Conservation (phyloP, 1,140 invertebrate species). For the Metopolophium dirhodum region DNA sequence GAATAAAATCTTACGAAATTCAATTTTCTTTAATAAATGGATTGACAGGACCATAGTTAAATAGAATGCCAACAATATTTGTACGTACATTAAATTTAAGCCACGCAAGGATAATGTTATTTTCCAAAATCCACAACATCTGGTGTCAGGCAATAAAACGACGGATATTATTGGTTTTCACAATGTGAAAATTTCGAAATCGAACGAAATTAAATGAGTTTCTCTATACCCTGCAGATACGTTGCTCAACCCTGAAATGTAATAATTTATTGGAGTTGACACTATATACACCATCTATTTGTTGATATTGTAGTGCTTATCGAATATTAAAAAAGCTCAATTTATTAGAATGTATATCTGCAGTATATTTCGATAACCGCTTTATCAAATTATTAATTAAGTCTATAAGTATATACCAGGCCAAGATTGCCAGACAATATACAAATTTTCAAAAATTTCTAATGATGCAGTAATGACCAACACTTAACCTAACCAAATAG, state of each 20-base stretch:
- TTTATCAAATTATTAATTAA: not conserved
- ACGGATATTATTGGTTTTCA: slow-evolving; percentile 20
- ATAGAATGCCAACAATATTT: not conserved
- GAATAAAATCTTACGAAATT: not conserved
- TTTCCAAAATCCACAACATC: slow-evolving; percentile 33
- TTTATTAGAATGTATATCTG: not conserved
- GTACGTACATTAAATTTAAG: slow-evolving; percentile 27
- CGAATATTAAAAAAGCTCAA: not conserved
- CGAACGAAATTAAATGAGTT: slow-evolving; percentile 8
- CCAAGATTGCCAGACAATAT: not conserved
- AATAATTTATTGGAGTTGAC: not conserved
- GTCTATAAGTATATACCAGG: not conserved
- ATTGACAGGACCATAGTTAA: slow-evolving; percentile 3
- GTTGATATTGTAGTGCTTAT: not conserved
- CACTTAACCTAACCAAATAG: not conserved
- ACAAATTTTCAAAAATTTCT: not conserved
- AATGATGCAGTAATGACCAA: not conserved
- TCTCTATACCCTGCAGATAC: not conserved
- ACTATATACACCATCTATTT: not conserved
- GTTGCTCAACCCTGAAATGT: not conserved
- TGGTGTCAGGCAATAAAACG: not conserved
- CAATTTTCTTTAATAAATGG: not conserved
- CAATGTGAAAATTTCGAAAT: slow-evolving; percentile 29
- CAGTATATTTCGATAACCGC: not conserved
- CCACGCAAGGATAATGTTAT: not conserved